Evolutionary conservation across 2,888 invertebrate genomes (phyloP), one percentile per base, ranked within the genome.

Genomic region (Athripsodes cinereus): DNA sequence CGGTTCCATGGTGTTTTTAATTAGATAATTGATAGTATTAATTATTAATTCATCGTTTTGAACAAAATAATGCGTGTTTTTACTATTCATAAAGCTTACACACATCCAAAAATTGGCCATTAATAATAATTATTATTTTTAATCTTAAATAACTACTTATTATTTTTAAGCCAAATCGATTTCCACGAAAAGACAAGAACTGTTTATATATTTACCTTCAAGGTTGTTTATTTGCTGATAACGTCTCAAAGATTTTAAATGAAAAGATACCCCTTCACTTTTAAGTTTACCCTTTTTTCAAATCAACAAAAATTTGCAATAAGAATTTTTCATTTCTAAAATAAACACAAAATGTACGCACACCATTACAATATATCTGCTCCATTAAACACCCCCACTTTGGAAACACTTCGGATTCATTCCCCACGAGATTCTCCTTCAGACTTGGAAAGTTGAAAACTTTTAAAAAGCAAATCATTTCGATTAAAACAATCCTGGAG

Each of bases 81-180:
- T 26, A 26, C 10, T 26, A 26, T 26, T 63, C 62, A 64, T 58
- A 64, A 62, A 60, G 62, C 62, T 62, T 62, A 64, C 62, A 63
- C 61, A 61, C 63, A 63, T 63, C 63, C 63, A 63, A 31, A 59
- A 63, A 58, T 63, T 63, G 61, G 63, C 63, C 61, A 61, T 59
- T 48, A 21, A 5, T 40, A n/a, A 40, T 13, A 13, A 8, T 52
- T 59, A 56, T 40, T 52, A 20, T 52, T 46, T 21, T 51, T 54
- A 55, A 53, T 52, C 22, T 40, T 26, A 49, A 31, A n/a, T n/a
- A 51, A 54, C 59, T 63, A 61, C 63, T 54, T n/a, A n/a, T n/a
- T n/a, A n/a, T n/a, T n/a, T 40, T 40, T 44, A 63, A 63, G 63
- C 63, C 61, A 63, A 63, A 63, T 63, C 63, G 63, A 63, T 63